phyloP scores from a whole-genome alignment of 2,113 vertebrate genomes.

The Notothenia coriiceps region DNA sequence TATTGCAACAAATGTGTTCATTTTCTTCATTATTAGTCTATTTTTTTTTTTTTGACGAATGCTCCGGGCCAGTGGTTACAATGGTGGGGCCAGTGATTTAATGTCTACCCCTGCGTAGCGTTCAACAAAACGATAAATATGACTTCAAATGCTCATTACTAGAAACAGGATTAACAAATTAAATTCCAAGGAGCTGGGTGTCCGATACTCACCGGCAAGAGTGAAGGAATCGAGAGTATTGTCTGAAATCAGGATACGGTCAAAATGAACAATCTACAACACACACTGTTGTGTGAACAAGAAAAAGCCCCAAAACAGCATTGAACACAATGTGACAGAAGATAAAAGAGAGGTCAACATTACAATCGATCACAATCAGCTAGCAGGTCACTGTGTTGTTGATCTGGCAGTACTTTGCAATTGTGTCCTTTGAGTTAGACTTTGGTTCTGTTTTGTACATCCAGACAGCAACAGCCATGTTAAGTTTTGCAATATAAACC shows the following conservation, averaged over 20 bases:
- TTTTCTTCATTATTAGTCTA: too few relatives aligned
- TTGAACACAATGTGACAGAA: background rate
- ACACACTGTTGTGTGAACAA: background rate
- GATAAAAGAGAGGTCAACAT: background rate
- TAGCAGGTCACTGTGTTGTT: background rate
- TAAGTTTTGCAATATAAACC: background rate
- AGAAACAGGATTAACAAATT: background rate
- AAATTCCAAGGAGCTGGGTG: background rate
- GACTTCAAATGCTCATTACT: background rate
- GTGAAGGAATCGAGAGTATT: background rate
- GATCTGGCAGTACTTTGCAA: background rate
- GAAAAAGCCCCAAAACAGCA: background rate
- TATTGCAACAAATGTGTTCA: too few relatives aligned
- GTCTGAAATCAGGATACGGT: background rate
- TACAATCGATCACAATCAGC: constrained; percentile 6
- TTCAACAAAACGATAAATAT: background rate
- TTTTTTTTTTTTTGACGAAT: too few relatives aligned
- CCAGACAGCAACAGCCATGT: background rate
- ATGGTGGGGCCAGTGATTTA: too few relatives aligned
- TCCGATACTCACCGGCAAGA: background rate
- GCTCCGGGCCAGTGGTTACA: too few relatives aligned
- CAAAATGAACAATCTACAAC: background rate
- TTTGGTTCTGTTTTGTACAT: background rate
- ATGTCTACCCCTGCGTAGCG: too few relatives aligned
- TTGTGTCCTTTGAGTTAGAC: background rate